These are phyloP conservation scores for Euphonia xanthogaster DNA, from an alignment of 2,797 vertebrate species.

Conservation along the genomic window DNA sequence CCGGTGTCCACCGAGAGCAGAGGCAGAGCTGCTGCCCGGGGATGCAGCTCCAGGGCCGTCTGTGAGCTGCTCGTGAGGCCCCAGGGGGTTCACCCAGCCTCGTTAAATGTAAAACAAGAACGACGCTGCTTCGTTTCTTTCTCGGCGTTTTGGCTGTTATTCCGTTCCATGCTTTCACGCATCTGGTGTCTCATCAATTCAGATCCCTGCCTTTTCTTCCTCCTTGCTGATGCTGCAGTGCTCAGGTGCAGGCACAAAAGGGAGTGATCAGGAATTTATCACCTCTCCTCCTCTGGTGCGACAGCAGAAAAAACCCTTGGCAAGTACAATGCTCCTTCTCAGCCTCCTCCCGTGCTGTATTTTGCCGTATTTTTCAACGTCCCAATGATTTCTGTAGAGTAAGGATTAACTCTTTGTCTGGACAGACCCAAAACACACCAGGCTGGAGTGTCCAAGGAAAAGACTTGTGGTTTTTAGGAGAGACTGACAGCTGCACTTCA, in stretches of 20 bases:
- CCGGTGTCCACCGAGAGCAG: rapidly evolving
- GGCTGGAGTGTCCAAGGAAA: neutral
- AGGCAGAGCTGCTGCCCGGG: neutral
- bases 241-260: neutral
- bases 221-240: neutral
- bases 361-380: neutral
- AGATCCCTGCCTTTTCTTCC: neutral
- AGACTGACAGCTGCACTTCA: neutral
- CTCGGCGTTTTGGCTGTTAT: neutral
- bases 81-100: neutral
- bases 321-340: neutral
- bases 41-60: neutral
- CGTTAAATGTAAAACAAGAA: neutral
- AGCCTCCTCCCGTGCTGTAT: neutral
- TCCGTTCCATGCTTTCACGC: neutral
- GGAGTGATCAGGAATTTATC: neutral
- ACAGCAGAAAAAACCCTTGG: neutral
- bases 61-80: neutral
- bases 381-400: neutral
- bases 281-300: neutral
- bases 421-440: neutral
- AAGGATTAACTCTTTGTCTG: neutral
- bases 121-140: neutral
- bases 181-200: neutral
- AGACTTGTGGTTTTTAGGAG: neutral